Base-by-base conservation (phyloP, 1,140 invertebrate species). In the Cotesia glomerata region DNA sequence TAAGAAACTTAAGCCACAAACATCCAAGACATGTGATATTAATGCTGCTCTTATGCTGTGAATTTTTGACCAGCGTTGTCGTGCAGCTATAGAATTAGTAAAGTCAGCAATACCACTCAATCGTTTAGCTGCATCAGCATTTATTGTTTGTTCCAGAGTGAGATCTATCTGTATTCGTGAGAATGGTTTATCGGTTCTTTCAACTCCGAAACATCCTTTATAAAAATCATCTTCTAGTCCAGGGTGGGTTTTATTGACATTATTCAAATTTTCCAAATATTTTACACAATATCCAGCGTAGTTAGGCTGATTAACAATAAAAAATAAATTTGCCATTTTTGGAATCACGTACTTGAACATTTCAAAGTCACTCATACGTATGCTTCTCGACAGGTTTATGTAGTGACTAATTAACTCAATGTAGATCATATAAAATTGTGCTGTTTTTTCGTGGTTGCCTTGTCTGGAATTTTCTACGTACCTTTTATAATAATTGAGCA, bases 101-200 rank as follows among this genome's bases (percentile, higher is more conserved):
- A 77, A 59, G 52, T 78, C 18, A 2, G 70, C 54, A 64, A 72
- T 71, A 14, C 70, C 63, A 18, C n/a, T 72, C 8, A 69, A 7
- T 26, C 18, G 9, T n/a, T 32, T 58, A 39, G 67, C 70, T 16
- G 56, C 56, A 35, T 63, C 59, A 11, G 67, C 67, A 69, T 81
- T 82, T 26, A 83, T 80, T 0, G 80, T 81, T 75, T 81, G 79
- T 26, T 82, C 76, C 3, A 82, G 35, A 4, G 69, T 72, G 13
- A 80, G 34, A 71, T 81, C 76, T 51, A 80, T 73, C 16, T 76
- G 79, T 34, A 73, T 70, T 74, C 66, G 73, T 8, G 76, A 80
- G 69, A 79, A 78, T 32, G 76, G 73, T 72, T 80, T 80, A 34
- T 68, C 45, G 2, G 75, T 79, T 54, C 76, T 67, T 71, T 70